Conservation (phyloP, 2,888 invertebrate species). For the Agapetus fuscipes region DNA sequence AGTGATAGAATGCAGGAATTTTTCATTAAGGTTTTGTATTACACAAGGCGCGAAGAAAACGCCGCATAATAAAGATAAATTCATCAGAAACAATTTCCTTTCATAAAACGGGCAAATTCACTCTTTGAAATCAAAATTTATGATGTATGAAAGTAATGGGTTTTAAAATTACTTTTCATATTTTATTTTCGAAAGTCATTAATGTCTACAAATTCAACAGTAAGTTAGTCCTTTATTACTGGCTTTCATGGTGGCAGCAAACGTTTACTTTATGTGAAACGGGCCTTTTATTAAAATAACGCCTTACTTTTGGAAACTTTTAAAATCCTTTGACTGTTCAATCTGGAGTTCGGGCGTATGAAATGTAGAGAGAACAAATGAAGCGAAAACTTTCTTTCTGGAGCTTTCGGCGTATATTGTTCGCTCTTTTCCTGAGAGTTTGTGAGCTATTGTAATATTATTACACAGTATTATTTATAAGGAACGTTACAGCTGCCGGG, state of each 20-base stretch:
- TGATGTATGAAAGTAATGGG: conserved; percentile 6
- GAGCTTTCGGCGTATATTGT: conserved; percentile 7
- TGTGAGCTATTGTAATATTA: too few relatives aligned
- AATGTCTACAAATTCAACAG: conserved; percentile 17
- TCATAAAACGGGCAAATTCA: background rate
- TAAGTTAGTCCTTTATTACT: conserved; percentile 14
- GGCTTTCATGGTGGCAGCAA: conserved; percentile 7
- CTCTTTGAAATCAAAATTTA: conserved; percentile 9
- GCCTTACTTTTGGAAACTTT: conserved; percentile 5
- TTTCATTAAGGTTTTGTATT: too few relatives aligned
- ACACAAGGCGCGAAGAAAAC: background rate
- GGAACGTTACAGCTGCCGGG: background rate
- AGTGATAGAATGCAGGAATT: too few relatives aligned
- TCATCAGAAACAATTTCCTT: conserved; percentile 1
- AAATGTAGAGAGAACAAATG: conserved; percentile 10
- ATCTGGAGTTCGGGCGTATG: conserved; percentile 5
- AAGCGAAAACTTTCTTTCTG: conserved; percentile 7
- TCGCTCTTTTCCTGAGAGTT: conserved; percentile 6
- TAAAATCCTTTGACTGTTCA: conserved; percentile 14
- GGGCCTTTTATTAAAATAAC: conserved; percentile 9
- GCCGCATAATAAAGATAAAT: background rate
- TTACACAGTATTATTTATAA: too few relatives aligned
- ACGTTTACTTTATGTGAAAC: conserved; percentile 5
- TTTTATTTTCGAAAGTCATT: conserved; percentile 18
- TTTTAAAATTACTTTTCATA: conserved; percentile 11